A percentile compares a stretch with the other conserved stretches of the same genome.
Conservation (phyloP, 2,888 invertebrate species). For the Acanthoscelides obtectus region DNA sequence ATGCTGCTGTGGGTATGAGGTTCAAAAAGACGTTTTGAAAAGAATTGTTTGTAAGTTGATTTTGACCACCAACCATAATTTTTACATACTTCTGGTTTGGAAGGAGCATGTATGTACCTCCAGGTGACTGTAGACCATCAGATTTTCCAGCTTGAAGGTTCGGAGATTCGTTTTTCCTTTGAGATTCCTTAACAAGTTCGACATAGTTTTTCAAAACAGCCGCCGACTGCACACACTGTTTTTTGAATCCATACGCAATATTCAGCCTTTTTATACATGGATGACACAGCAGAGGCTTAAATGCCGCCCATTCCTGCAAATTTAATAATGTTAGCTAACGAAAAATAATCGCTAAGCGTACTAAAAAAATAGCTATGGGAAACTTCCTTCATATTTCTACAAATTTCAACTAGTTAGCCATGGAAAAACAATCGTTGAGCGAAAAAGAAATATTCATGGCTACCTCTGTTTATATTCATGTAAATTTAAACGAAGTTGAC, state of each 20-base stretch:
- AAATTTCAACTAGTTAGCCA: too few species aligned
- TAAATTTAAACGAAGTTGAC: slow-evolving; percentile 19
- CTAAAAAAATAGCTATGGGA: too few species aligned
- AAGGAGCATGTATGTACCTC: slow-evolving; percentile 34
- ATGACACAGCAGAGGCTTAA: slow-evolving; percentile 41
- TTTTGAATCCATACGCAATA: slow-evolving; percentile 42
- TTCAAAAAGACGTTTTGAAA: slow-evolving; percentile 42
- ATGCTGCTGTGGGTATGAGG: slow-evolving; percentile 35
- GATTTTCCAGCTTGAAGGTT: slow-evolving; percentile 16
- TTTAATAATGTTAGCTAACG: slow-evolving; percentile 15
- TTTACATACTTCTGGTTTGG: slow-evolving; percentile 40
- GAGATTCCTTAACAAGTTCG: slow-evolving; percentile 36
- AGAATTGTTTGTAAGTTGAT: slow-evolving; percentile 26
- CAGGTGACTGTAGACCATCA: slow-evolving; percentile 20
- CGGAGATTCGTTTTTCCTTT: slow-evolving; percentile 32
- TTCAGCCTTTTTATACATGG: slow-evolving; percentile 41
- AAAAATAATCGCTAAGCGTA: not conserved
- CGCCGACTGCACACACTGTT: slow-evolving; percentile 41
- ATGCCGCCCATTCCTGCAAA: slow-evolving; percentile 40
- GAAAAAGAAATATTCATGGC: too few species aligned
- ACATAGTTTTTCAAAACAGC: slow-evolving; percentile 38
- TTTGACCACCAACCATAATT: slow-evolving; percentile 33
- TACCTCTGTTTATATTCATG: too few species aligned
- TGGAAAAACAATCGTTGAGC: too few species aligned
- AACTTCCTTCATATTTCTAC: too few species aligned